A percentile compares a stretch with the other conserved stretches of the same genome.
phyloP scores from a whole-genome alignment of 2,113 vertebrate species.

The Prinia subflava region DNA sequence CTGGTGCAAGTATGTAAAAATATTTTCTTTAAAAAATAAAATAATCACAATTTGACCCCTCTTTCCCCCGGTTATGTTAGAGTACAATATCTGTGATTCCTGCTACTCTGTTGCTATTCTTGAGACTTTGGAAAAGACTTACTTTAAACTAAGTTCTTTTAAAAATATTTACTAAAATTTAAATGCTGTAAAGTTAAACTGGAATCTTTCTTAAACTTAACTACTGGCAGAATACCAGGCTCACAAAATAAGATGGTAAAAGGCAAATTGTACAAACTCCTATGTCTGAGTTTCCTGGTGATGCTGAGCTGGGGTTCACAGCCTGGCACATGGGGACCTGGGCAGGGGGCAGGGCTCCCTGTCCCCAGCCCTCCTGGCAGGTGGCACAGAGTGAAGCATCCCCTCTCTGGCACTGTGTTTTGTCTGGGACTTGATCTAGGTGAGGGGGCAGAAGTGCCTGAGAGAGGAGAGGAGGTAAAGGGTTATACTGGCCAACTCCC shows the following conservation, averaged over 20 bases:
- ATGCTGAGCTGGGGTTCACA: background rate
- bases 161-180: background rate
- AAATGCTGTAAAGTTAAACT: background rate
- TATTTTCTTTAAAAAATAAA: background rate
- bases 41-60: background rate
- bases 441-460: background rate
- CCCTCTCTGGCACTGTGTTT: background rate
- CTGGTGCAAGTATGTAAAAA: background rate
- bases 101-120: background rate
- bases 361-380: background rate
- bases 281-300: accelerated
- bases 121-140: background rate
- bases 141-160: background rate
- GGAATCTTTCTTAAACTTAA: background rate
- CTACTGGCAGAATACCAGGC: background rate
- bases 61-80: background rate
- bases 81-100: background rate
- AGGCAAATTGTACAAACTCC: background rate
- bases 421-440: background rate
- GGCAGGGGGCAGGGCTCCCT: background rate
- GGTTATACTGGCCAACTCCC: background rate
- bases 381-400: background rate
- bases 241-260: background rate
- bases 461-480: background rate
- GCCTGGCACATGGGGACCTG: accelerated